Evolutionary conservation across 2,113 vertebrate genomes (phyloP), one percentile per base, ranked within the genome.

Genomic region (Catharus minimus): DNA sequence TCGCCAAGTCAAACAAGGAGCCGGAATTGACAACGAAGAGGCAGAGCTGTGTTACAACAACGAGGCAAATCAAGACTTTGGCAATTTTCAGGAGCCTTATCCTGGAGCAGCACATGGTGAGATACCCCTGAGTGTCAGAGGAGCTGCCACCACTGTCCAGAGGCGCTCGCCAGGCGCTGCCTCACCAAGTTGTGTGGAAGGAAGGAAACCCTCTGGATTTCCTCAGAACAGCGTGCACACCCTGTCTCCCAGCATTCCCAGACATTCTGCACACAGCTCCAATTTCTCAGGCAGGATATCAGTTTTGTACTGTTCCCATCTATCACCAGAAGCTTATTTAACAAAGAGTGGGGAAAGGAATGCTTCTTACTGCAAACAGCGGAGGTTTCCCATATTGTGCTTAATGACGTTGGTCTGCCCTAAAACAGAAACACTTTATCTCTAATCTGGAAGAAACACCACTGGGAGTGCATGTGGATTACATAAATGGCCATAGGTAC

Each of bases 101-200:
- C 39, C 80, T 91, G 66, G 39, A 18, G 10, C 75, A 33, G 23
- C 5, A 3, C 96, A 96, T 94, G 69, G 49, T 38, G 76, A 83
- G 75, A 27, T 3, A 5, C 12, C 30, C 0, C 4, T 11, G 33
- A 30, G 72, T 0, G 1, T 3, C 47, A 41, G 74, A 81, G 33
- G 38, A 14, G 10, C 24, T 47, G 79, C 73, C 46, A 44, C 60
- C 13, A 19, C 81, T 94, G 78, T 76, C 56, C 69, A 43, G 39
- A 62, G 47, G 47, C 7, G 26, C 68, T 62, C 0, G 0, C 30
- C 17, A 43, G 17, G 73, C 61, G n/a, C 60, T 10, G 80, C 69
- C 41, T 74, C 62, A 39, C 39, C 71, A 60, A 30, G 50, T 44
- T 30, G 61, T 41, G 49, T 2, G 69, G 18, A 89, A 15, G 11